Evolutionary conservation across 2,888 invertebrate genomes (phyloP).

Genomic region (Drosophila ustulata): DNA sequence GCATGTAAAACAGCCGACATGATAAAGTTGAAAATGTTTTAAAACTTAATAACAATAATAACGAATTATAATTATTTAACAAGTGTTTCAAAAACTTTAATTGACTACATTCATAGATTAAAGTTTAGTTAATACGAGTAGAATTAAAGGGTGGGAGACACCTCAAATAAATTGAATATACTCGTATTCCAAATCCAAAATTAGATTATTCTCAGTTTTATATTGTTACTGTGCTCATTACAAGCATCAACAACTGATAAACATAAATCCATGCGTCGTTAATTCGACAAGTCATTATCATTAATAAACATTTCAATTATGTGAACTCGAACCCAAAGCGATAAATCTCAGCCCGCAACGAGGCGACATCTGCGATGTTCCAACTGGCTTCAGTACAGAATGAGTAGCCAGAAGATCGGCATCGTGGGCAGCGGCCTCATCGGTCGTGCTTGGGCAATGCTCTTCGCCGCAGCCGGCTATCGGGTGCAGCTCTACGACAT

Average conservation of each 20-base stretch:
- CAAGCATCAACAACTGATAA: constrained; percentile 15
- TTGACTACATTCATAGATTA: no score
- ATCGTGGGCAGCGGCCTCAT: constrained; percentile 96
- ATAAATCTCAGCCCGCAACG: constrained; percentile 57
- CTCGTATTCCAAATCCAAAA: no score
- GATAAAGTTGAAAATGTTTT: no score
- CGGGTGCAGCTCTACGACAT: constrained; percentile 95
- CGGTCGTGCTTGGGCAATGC: constrained; percentile 98
- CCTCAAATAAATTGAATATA: no score
- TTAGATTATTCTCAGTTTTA: no score
- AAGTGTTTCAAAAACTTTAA: no score
- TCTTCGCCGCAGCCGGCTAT: constrained; percentile 97
- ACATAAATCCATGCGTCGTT: constrained; percentile 9
- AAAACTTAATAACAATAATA: no score
- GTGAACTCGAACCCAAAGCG: constrained; percentile 63
- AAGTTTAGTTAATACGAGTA: no score
- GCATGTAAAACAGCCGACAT: no score
- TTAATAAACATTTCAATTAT: constrained; percentile 57
- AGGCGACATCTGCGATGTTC: neutral
- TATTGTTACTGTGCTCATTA: no score
- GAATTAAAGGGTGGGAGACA: no score
- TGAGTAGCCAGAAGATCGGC: constrained; percentile 89
- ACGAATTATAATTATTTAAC: no score
- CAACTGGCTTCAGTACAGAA: constrained; percentile 43
- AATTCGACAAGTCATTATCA: constrained; percentile 65